Evolutionary conservation across 2,888 invertebrate species (phyloP), one percentile per base, ranked within the genome.

Genomic region (Hypolimnas misippus): DNA sequence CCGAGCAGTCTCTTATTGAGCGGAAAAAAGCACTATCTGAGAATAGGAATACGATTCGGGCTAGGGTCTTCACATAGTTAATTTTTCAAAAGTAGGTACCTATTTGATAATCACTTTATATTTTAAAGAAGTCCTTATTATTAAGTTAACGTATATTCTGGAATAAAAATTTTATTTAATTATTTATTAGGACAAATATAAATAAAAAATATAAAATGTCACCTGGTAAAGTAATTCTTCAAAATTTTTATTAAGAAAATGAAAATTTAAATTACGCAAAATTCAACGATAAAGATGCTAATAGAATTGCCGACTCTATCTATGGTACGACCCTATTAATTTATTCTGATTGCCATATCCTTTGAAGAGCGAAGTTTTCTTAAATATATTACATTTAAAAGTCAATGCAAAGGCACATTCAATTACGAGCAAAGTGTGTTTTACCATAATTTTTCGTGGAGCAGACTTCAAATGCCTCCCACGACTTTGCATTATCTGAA

Each of bases 341-440:
- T 69, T 69, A 70, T 65, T 69, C 68, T 57, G 62, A 67, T 64
- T 62, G 42, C 57, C 55, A 62, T 69, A 67, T 64, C 62, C 46
- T 67, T 69, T 61, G 54, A 62, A 66, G 63, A 73, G 50, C 66
- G 60, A 44, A 65, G 51, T 67, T 66, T 69, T 69, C 65, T 65
- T 63, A 70, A 71, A 66, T 59, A 67, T 70, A 73, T 72, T 74
- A 74, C 83, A 86, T 86, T 84, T 85, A 82, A 86, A 86, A 84
- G 80, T 86, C 82, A 86, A 86, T 85, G 82, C 76, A 76, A 76
- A 77, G 73, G 72, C 75, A 75, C 78, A 78, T 82, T 82, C 80
- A 84, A 83, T 87, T 87, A 82, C 75, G 69, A 71, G 72, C 75
- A 73, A 75, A 79, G 77, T 79, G 72, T 76, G 69, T 82, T 82